A percentile compares a stretch with the other conserved stretches of the same genome.
Evolutionary conservation across 2,888 invertebrate species (phyloP).

Genomic region (Drosophila yooni): DNA sequence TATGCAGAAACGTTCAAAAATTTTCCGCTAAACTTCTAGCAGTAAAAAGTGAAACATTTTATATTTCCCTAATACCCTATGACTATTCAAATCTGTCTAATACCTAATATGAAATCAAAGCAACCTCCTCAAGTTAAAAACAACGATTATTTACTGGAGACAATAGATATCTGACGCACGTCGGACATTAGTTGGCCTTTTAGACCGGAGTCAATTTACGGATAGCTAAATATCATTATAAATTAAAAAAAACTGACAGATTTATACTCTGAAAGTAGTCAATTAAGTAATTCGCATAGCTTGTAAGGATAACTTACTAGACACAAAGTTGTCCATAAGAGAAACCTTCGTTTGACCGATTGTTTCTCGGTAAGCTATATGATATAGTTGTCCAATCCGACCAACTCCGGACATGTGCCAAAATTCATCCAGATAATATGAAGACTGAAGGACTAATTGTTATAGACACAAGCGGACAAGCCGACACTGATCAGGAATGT

Average conservation of each 20-base stretch:
- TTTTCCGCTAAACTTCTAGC: constrained; percentile 50
- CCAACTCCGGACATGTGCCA: neutral
- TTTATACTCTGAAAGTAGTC: neutral
- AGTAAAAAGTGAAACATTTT: constrained; percentile 4
- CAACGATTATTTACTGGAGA: neutral
- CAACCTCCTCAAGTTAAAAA: too few species aligned
- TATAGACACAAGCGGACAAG: too few species aligned
- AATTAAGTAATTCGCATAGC: neutral
- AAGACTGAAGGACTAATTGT: neutral
- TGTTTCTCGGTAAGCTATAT: neutral
- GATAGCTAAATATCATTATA: neutral
- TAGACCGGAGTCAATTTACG: neutral
- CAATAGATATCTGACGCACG: neutral
- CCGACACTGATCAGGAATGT: neutral
- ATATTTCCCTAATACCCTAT: neutral
- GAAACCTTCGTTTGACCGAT: neutral
- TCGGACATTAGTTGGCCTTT: neutral
- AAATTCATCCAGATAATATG: neutral
- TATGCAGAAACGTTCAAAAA: constrained; percentile 72
- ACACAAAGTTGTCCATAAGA: neutral
- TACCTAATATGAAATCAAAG: neutral
- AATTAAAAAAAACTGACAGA: neutral
- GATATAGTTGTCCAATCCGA: neutral
- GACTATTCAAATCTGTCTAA: neutral
- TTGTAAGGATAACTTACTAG: neutral